Evolutionary conservation across 35 echinoderm and acorn worm species (phyloP).

Genomic region (Acanthaster planci): DNA sequence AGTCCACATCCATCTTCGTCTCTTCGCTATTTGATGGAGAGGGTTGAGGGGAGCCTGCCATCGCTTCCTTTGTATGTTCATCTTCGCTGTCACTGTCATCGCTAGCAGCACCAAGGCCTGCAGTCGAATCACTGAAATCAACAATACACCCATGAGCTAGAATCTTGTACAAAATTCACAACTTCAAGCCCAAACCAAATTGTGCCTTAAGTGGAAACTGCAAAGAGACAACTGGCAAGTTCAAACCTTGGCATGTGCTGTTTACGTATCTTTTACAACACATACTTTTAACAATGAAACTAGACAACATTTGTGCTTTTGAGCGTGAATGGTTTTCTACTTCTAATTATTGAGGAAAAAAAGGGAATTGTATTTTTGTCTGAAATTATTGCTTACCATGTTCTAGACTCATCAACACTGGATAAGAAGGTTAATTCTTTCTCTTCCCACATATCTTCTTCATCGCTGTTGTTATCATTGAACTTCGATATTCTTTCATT

Average conservation of each 20-base stretch:
- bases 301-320: too few relatives aligned
- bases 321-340: neutral
- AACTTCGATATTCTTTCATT: slow-evolving; percentile 94
- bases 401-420: slow-evolving; percentile 54
- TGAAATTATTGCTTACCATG: slow-evolving; percentile 40
- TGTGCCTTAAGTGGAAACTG: too few relatives aligned
- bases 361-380: neutral
- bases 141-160: too few relatives aligned
- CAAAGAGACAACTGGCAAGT: too few relatives aligned
- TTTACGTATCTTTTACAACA: too few relatives aligned
- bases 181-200: too few relatives aligned
- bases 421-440: slow-evolving; percentile 80
- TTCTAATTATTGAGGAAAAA: neutral
- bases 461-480: slow-evolving; percentile 87
- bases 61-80: slow-evolving; percentile 47
- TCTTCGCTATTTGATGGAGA: slow-evolving; percentile 43
- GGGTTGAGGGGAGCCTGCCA: neutral
- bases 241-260: too few relatives aligned
- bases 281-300: too few relatives aligned
- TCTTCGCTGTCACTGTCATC: slow-evolving; percentile 95
- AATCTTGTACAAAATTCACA: too few relatives aligned
- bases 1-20: slow-evolving; percentile 92
- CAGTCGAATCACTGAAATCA: slow-evolving; percentile 34
- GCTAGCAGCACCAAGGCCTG: slow-evolving; percentile 46
- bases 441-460: slow-evolving; percentile 99